A percentile compares a stretch with the other conserved stretches of the same genome.
phyloP scores from a whole-genome alignment of 2,797 vertebrate species.

The Pseudochaenichthys georgianus region DNA sequence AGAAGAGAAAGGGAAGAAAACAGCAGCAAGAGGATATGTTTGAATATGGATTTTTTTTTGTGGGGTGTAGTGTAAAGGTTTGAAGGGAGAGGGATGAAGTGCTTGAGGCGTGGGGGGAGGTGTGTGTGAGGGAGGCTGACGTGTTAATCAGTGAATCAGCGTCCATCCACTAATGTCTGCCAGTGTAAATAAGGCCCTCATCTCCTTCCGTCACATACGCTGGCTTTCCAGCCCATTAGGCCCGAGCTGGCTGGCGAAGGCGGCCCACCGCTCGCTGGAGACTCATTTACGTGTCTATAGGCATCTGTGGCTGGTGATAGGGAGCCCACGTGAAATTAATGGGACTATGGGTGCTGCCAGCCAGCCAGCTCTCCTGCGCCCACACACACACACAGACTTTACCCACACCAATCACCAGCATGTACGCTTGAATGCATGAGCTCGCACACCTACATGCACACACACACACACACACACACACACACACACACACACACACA shows the following conservation, averaged over 20 bases:
- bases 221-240: conserved; percentile 97
- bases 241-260: conserved; percentile 84
- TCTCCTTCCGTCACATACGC: conserved; percentile 94
- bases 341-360: conserved; percentile 89
- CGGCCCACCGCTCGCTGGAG: conserved; percentile 88
- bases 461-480: conserved; percentile 5
- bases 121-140: conserved; percentile 66
- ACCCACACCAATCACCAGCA: conserved; percentile 71
- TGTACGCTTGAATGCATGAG: conserved; percentile 71
- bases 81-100: conserved; percentile 42
- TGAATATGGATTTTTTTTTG: conserved; percentile 7
- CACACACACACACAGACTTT: conserved; percentile 30
- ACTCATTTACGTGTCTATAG: conserved; percentile 97
- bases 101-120: conserved; percentile 21
- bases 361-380: conserved; percentile 70
- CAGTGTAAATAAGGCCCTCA: conserved; percentile 96
- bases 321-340: conserved; percentile 98
- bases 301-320: conserved; percentile 99
- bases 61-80: conserved; percentile 22
- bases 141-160: conserved; percentile 88
- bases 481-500: no score
- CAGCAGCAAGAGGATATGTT: conserved; percentile 13
- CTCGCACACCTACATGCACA: conserved; percentile 52
- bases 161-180: conserved; percentile 88
- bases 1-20: conserved; percentile 5